phyloP scores from a whole-genome alignment of 2,797 vertebrate genomes.

The Bradypodion ventrale region DNA sequence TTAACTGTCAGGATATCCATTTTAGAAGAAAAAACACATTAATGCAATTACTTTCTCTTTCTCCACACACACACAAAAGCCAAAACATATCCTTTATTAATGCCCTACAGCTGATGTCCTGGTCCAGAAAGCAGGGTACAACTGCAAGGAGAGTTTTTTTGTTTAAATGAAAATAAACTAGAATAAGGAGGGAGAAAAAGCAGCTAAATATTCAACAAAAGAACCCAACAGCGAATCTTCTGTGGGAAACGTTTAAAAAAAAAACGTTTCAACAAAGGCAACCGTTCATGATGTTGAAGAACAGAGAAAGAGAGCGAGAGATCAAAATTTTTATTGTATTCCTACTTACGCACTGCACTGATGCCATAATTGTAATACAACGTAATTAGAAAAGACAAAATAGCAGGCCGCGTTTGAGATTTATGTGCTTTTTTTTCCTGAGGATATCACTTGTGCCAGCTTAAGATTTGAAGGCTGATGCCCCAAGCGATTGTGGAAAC shows the following conservation, averaged over 20 bases:
- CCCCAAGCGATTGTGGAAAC: not conserved
- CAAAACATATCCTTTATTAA: not conserved
- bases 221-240: not conserved
- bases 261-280: not conserved
- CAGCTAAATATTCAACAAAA: not conserved
- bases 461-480: not conserved
- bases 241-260: not conserved
- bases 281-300: not conserved
- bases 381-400: not conserved
- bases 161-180: not conserved
- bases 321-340: not conserved
- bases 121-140: not conserved
- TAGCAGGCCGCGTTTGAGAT: constrained; percentile 32
- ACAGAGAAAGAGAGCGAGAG: not conserved
- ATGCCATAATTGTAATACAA: not conserved
- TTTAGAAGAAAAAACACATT: not conserved
- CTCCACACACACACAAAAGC: not conserved
- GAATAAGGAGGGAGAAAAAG: too few relatives aligned
- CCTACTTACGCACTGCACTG: not conserved
- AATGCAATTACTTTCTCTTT: not conserved
- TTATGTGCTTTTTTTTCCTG: not conserved
- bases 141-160: accelerated
- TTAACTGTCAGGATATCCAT: not conserved
- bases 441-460: not conserved
- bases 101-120: accelerated